Evolutionary conservation across 2,888 invertebrate genomes (phyloP), one percentile per base, ranked within the genome.

Genomic region (Shargacucullia verbasci): DNA sequence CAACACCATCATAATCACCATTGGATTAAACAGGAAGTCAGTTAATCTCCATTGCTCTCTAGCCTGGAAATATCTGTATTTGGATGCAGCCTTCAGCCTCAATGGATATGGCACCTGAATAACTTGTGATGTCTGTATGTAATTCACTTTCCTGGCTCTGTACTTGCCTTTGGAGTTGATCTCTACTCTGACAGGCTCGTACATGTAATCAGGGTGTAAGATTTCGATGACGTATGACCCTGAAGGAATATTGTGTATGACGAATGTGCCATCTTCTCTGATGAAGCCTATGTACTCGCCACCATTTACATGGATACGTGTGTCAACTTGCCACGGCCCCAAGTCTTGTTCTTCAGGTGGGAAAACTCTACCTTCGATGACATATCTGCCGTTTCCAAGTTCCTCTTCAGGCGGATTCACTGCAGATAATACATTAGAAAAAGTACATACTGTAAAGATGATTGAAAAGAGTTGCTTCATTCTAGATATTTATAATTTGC

Each of bases 141-240:
- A 96, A 88, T 99, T 99, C 0, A 99, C 97, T 93, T 97, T 98
- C 41, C 99, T 95, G 0, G 99, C 99, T 73, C 99, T 95, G 81
- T 97, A 98, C 90, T 99, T 99, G 35, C 99, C 99, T 89, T 99
- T 99, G 0, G 98, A 97, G 86, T 98, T 99, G 62, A 99, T 99
- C 93, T 99, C 99, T 0, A 99, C 99, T 63, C 99, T 95, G 6
- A 98, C 96, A 14, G 99, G 97, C 86, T 99, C 99, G 86, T 99
- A 99, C 69, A 97, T 95, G 82, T 96, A 98, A 83, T 98, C 97
- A 0, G 99, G 97, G 90, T 99, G 97, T 35, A 98, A 93, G 8
- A 99, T 96, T 94, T 99, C 99, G 0, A 99, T 95, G 5, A 99
- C 96, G 86, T 99, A 99, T 0, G 99, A 99, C 7, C 99, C 99